These are phyloP conservation scores for Ellobium chinense DNA, from an alignment of 2,888 invertebrate genomes.

Conservation along the genomic window DNA sequence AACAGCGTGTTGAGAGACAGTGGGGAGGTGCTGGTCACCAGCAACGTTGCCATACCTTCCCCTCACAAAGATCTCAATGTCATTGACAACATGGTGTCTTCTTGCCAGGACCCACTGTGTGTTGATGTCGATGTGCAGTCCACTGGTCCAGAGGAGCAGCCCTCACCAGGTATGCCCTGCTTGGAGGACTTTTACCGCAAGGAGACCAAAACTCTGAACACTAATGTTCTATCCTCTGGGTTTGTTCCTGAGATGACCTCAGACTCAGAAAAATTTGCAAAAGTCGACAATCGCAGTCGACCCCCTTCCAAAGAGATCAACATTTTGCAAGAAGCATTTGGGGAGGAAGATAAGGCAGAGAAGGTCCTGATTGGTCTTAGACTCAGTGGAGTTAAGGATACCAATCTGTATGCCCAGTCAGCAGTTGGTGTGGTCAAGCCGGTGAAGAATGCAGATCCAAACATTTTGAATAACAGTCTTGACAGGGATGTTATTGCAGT, in stretches of 20 bases:
- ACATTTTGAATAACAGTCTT: constrained; percentile 46
- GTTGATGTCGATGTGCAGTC: background rate
- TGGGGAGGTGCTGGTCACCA: background rate
- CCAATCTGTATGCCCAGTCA: constrained; percentile 59
- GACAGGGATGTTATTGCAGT: constrained; percentile 39
- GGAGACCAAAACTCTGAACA: constrained; percentile 83
- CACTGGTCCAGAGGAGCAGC: background rate
- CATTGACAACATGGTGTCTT: constrained; percentile 42
- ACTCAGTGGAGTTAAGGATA: constrained; percentile 59
- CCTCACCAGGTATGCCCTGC: constrained; percentile 52
- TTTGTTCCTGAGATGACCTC: constrained; percentile 80
- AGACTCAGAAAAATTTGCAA: constrained; percentile 82
- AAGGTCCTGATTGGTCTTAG: constrained; percentile 47
- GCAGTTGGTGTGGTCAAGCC: background rate
- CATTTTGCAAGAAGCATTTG: constrained; percentile 59
- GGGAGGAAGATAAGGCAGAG: constrained; percentile 52
- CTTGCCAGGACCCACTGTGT: constrained; percentile 29
- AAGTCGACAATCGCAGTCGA: constrained; percentile 79
- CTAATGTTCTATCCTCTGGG: constrained; percentile 80
- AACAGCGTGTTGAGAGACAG: background rate
- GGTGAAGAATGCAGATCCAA: constrained; percentile 39
- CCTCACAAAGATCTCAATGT: constrained; percentile 31
- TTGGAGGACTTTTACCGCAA: constrained; percentile 82
- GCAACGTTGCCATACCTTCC: background rate
- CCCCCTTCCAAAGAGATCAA: constrained; percentile 80